Percentiles rank a stretch among this genome's conserved stretches.
phyloP scores from a whole-genome alignment of 2,113 vertebrate genomes.

The Macroglossus sobrinus region DNA sequence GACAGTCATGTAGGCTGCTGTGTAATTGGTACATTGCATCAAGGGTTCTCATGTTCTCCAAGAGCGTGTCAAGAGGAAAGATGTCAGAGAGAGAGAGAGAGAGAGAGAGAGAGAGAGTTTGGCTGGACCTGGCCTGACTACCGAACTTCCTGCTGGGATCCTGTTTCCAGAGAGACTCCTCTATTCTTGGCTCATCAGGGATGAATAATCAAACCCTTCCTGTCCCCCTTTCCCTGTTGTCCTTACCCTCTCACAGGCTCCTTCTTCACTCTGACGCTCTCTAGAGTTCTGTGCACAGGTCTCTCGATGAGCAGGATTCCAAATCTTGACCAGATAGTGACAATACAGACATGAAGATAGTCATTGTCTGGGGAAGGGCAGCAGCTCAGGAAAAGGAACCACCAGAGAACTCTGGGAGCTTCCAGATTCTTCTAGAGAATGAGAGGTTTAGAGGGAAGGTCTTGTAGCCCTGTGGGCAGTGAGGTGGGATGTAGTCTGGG shows the following conservation, averaged over 20 bases:
- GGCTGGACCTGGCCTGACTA: background rate
- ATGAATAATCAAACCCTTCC: background rate
- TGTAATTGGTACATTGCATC: background rate
- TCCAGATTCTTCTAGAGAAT: background rate
- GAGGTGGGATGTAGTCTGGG: background rate
- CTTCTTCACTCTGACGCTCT: background rate
- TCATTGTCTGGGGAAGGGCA: background rate
- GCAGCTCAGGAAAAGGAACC: background rate
- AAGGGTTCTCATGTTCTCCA: background rate
- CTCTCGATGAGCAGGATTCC: background rate
- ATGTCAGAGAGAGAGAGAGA: background rate
- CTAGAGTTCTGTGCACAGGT: background rate
- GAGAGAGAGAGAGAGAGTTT: background rate
- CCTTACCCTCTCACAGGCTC: background rate
- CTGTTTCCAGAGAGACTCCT: background rate
- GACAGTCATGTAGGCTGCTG: rapidly evolving
- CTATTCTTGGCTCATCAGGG: background rate
- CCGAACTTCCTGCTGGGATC: background rate
- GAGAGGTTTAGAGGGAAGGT: background rate
- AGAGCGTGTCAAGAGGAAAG: background rate
- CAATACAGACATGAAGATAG: background rate
- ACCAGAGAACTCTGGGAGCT: background rate
- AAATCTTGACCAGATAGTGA: background rate
- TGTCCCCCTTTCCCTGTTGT: background rate
- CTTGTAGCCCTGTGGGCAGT: background rate